Conservation (phyloP, 2,888 invertebrate genomes). For the Rhopalosiphum nymphaeae region DNA sequence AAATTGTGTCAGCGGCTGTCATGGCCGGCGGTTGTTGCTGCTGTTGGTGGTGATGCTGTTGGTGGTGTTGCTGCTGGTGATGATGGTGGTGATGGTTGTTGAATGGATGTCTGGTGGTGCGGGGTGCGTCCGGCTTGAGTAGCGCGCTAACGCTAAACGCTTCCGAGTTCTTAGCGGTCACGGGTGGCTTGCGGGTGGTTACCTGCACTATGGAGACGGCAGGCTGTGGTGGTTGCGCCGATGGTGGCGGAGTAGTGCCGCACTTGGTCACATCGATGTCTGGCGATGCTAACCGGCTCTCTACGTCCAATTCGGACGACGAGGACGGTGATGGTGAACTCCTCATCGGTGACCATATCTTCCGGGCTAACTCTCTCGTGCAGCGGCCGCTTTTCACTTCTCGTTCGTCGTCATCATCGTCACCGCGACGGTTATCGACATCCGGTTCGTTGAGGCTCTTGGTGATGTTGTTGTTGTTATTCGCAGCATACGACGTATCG, state of each 20-base stretch:
- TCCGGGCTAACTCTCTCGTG: constrained; percentile 69
- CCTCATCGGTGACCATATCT: constrained; percentile 60
- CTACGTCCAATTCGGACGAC: constrained; percentile 65
- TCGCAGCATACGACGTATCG: constrained; percentile 69
- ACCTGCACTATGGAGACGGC: not conserved
- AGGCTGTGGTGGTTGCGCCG: constrained; percentile 69
- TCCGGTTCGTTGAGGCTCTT: constrained; percentile 66
- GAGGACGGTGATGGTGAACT: constrained; percentile 58
- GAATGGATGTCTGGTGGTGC: constrained; percentile 67
- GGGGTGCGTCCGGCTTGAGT: constrained; percentile 80
- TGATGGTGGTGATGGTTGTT: constrained; percentile 20
- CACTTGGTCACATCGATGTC: constrained; percentile 73
- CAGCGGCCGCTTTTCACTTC: constrained; percentile 71
- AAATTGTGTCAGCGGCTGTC: constrained; percentile 72
- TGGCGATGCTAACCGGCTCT: constrained; percentile 70
- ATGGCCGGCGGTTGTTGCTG: constrained; percentile 68
- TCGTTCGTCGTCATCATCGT: constrained; percentile 68
- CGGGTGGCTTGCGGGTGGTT: constrained; percentile 59
- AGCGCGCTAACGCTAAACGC: constrained; percentile 87
- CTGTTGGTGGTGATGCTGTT: constrained; percentile 68
- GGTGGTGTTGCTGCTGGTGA: constrained; percentile 66
- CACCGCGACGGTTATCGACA: constrained; percentile 70
- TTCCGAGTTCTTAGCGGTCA: constrained; percentile 79
- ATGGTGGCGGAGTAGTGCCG: constrained; percentile 71
- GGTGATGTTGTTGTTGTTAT: constrained; percentile 71